A percentile compares a stretch with the other conserved stretches of the same genome.
Evolutionary conservation across 1,140 invertebrate genomes (phyloP).

Genomic region (Pseudomyrmex gracilis): DNA sequence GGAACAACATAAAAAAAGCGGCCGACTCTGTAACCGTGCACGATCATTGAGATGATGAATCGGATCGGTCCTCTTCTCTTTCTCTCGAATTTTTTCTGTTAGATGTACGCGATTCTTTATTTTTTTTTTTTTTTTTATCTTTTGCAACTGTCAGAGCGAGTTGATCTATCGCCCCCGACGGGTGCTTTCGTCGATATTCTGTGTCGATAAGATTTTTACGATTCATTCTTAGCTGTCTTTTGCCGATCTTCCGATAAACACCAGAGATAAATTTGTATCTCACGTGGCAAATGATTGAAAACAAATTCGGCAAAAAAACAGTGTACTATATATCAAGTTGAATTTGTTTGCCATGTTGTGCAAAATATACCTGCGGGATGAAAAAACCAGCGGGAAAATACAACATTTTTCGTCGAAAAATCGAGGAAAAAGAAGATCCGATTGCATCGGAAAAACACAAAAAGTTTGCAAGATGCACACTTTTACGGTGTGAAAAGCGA

Average conservation of each 20-base stretch:
- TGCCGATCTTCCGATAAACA: slow-evolving; percentile 24
- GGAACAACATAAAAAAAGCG: slow-evolving; percentile 48
- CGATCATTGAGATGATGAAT: slow-evolving; percentile 50
- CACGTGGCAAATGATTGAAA: slow-evolving; percentile 31
- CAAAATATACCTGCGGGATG: slow-evolving; percentile 27
- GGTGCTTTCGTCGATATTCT: slow-evolving; percentile 42
- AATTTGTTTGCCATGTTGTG: slow-evolving; percentile 68
- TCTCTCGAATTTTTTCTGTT: not conserved
- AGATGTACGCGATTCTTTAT: slow-evolving; percentile 12
- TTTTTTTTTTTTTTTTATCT: too few species aligned
- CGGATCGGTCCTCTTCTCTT: slow-evolving; percentile 5
- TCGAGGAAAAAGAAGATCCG: not conserved
- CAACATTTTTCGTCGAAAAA: too few species aligned
- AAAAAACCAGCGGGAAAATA: not conserved
- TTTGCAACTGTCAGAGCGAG: slow-evolving; percentile 43
- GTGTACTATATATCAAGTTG: slow-evolving; percentile 74
- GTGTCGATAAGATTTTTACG: slow-evolving; percentile 45
- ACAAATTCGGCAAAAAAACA: slow-evolving; percentile 20
- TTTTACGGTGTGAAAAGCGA: slow-evolving; percentile 29
- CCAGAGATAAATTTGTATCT: not conserved
- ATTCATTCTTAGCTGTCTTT: slow-evolving; percentile 14
- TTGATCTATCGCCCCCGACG: slow-evolving; percentile 35
- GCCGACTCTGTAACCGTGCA: not conserved
- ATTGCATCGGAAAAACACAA: slow-evolving; percentile 25
- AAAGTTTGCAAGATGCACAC: slow-evolving; percentile 32